Base-by-base conservation (phyloP, 2,888 invertebrate genomes). In the Philereme vetulata region DNA sequence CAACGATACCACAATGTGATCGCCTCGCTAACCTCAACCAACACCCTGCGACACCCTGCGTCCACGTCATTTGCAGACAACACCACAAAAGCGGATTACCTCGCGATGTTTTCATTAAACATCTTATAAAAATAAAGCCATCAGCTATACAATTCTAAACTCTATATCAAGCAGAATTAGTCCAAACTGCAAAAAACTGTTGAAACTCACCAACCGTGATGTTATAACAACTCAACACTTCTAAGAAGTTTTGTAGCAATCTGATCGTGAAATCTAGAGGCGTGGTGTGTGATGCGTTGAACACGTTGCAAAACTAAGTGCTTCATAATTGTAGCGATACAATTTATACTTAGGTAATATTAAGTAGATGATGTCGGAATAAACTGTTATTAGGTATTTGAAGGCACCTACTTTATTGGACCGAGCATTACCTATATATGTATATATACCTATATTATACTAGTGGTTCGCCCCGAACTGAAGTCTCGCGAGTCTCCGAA, bases 101-200 rank as follows among this genome's bases (percentile, higher is more conserved):
- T 82, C 78, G 82, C 84, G 81, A 84, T 88, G 82, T 87, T 86
- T 88, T 89, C 85, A 86, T 87, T 84, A 77, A 81, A 80, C 76
- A 66, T 67, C 64, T 73, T 75, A 75, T 75, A 65, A 73, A 59
- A 68, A 67, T 58, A 59, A 48, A 38, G 11, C 11, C 4, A 11
- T 10, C 36, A 33, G 9, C 36, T n/a, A 4, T 1, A 46, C 4
- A 33, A 72, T 67, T 71, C 56, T 69, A 47, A 63, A 68, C 72
- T 68, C 56, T 80, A 75, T 46, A 2, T 0, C 8, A 48, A 0
- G 3, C 45, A 6, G 11, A 0, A 5, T 4, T 45, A 65, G 38
- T 8, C 38, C 70, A 74, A 73, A 50, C 33, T 42, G n/a, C 32
- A 21, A 40, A 43, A 51, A 46, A 3, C 38, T 73, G 72, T 76